Evolutionary conservation across 2,113 vertebrate genomes (phyloP).

Genomic region (Trochalopteron elliotii): DNA sequence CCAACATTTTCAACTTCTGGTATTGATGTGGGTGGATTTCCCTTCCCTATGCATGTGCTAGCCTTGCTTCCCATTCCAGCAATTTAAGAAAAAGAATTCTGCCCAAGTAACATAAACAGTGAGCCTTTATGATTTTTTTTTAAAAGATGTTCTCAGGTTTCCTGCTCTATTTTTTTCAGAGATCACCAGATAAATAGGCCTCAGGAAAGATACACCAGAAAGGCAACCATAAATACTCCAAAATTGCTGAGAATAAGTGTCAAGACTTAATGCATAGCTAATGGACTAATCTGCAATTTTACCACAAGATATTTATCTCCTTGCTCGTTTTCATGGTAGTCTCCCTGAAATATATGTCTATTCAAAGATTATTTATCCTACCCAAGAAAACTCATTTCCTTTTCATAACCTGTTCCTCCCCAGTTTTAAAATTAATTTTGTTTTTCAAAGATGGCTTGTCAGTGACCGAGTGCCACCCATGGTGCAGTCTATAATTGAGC

Average conservation of each 20-base stretch:
- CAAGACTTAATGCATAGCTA: constrained; percentile 2
- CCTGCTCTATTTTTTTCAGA: not conserved
- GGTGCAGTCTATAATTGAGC: not conserved
- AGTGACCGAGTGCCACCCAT: not conserved
- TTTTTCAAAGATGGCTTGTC: not conserved
- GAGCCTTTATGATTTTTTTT: not conserved
- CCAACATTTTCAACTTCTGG: not conserved
- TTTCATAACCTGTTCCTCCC: not conserved
- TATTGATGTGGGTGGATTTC: not conserved
- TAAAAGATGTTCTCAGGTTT: not conserved
- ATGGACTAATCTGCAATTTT: not conserved
- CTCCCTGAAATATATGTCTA: not conserved
- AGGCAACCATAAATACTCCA: not conserved
- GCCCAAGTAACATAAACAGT: not conserved
- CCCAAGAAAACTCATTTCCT: not conserved
- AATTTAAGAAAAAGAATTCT: not conserved
- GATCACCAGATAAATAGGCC: not conserved
- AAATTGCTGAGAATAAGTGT: not conserved
- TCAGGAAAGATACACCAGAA: not conserved
- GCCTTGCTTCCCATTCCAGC: not conserved
- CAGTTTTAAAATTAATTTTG: not conserved
- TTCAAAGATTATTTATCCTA: not conserved
- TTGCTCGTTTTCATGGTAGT: not conserved
- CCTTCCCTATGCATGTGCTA: not conserved
- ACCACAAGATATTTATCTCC: not conserved